Evolutionary conservation across 2,888 invertebrate genomes (phyloP).

Genomic region (Lumbricus terrestris): DNA sequence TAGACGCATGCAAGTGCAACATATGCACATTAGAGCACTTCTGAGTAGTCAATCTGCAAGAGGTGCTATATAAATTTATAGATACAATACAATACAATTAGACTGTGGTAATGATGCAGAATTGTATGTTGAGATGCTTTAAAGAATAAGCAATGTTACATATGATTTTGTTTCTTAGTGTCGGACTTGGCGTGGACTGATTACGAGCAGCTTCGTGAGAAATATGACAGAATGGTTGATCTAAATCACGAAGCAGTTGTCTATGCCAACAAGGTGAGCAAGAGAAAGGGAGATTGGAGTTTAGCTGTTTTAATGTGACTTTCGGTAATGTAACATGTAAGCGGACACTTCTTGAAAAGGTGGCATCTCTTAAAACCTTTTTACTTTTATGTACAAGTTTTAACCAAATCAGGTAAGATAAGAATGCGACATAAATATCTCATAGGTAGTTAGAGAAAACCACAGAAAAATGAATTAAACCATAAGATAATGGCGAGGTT

Average conservation of each 20-base stretch:
- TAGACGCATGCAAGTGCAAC: neutral
- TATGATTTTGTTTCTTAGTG: neutral
- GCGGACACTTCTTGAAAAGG: neutral
- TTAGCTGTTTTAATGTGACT: neutral
- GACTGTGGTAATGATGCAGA: too few species aligned
- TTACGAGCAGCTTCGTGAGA: neutral
- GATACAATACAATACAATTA: too few species aligned
- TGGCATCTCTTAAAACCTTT: neutral
- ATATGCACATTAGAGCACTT: too few species aligned
- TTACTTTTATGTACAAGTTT: neutral
- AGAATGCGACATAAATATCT: too few species aligned
- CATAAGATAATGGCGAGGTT: too few species aligned
- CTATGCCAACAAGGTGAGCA: constrained; percentile 6
- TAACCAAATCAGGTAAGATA: neutral
- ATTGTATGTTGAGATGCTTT: neutral
- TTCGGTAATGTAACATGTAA: neutral
- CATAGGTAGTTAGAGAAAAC: too few species aligned
- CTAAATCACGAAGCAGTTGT: neutral
- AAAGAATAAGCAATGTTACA: neutral
- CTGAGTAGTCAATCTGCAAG: too few species aligned
- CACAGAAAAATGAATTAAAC: too few species aligned
- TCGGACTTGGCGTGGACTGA: neutral
- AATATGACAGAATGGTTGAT: neutral
- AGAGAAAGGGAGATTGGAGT: neutral
- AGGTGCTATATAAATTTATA: too few species aligned